phyloP scores from a whole-genome alignment of 2,888 invertebrate species.

The Celastrina argiolus region DNA sequence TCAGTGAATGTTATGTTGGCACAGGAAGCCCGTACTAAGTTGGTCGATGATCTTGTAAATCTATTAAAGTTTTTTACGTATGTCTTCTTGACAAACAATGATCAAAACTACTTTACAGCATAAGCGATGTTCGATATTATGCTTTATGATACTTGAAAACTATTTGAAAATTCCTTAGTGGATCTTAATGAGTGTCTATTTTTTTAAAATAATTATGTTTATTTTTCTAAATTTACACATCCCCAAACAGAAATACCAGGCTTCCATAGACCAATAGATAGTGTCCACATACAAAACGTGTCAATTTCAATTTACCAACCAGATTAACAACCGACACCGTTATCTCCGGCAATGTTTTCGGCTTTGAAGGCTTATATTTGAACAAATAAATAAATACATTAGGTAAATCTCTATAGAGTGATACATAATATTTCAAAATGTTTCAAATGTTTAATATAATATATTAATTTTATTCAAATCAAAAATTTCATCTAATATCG shows the following conservation, averaged over 20 bases:
- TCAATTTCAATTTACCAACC: conserved; percentile 66
- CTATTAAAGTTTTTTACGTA: background rate
- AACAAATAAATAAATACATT: conserved; percentile 44
- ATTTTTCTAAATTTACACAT: background rate
- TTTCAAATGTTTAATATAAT: background rate
- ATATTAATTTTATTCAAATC: background rate
- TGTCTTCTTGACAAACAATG: background rate
- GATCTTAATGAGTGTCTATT: background rate
- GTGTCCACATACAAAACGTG: conserved; percentile 50
- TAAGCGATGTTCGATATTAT: conserved; percentile 13
- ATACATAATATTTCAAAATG: background rate
- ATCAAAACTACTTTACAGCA: background rate
- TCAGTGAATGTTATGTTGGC: conserved; percentile 5
- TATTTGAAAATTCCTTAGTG: background rate
- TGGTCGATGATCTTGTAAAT: background rate
- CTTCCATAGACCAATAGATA: conserved; percentile 49
- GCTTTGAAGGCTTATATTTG: conserved; percentile 70
- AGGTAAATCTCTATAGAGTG: background rate
- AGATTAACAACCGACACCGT: conserved; percentile 76
- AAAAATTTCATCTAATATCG: background rate
- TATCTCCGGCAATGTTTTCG: conserved; percentile 71
- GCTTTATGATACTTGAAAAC: background rate
- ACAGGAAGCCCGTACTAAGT: conserved; percentile 16
- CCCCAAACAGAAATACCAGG: conserved; percentile 37
- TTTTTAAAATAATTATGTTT: background rate